These are phyloP conservation scores for Vanessa cardui DNA, from an alignment of 2,888 invertebrate genomes.

Conservation along the genomic window DNA sequence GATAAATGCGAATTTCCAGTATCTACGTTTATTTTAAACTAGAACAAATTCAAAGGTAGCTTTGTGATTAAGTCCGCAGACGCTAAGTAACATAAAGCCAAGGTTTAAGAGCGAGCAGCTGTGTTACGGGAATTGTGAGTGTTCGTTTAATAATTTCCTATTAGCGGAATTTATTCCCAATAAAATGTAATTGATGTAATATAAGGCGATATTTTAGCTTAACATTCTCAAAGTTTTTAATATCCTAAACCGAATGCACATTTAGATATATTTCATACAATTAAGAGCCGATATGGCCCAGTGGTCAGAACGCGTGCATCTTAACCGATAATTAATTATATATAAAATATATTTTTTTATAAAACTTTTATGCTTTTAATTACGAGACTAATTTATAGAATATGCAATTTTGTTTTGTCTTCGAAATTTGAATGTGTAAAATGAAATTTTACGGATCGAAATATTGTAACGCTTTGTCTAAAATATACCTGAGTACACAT, in stretches of 20 bases:
- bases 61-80: constrained; percentile 40
- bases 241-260: background rate
- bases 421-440: background rate
- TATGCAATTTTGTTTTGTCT: background rate
- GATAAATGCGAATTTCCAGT: no score
- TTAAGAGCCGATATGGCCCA: no score
- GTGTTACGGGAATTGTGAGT: constrained; percentile 60
- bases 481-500: no score
- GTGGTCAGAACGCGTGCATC: no score
- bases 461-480: no score
- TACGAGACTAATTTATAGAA: no score
- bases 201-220: background rate
- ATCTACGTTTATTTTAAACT: background rate
- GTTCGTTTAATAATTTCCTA: constrained; percentile 48
- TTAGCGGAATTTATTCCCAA: background rate
- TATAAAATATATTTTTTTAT: no score
- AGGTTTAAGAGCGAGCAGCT: constrained; percentile 67
- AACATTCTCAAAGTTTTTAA: background rate
- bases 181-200: background rate
- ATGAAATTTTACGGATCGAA: no score
- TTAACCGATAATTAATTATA: no score
- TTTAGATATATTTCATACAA: no score
- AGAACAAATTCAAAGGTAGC: constrained; percentile 7
- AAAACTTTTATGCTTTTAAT: no score
- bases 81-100: constrained; percentile 61